Base-by-base conservation (phyloP, 2,888 invertebrate genomes). In the Neria commutata region DNA sequence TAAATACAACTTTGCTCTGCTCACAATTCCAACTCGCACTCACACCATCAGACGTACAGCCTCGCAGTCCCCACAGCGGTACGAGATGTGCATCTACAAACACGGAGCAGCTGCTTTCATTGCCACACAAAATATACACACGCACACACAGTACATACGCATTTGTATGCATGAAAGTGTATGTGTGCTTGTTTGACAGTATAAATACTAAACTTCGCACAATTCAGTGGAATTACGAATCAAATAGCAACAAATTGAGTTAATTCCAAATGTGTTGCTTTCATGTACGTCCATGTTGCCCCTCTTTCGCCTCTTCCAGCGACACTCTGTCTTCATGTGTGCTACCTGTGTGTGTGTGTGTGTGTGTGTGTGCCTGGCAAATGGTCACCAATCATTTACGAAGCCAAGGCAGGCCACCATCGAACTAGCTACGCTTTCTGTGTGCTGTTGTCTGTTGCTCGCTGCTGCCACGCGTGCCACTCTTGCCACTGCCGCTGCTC, bases 181-280 rank as follows among this genome's bases (percentile, higher is more conserved):
- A n/a, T n/a, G n/a, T n/a, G n/a, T n/a, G n/a, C n/a, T n/a, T n/a
- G n/a, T n/a, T n/a, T n/a, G n/a, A n/a, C n/a, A 37, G n/a, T 37
- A 37, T n/a, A 37, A 37, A 37, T 11, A 29, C 29, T 29, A 37
- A 37, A 37, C n/a, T 37, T n/a, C 37, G 29, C 37, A 52, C 24
- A 52, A 52, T 52, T 52, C 16, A 4, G 10, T n/a, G 16, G 52
- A 26, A 42, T 14, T 37, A 25, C 52, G 52, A 42, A 54, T 45
- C 29, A 46, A 46, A 26, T 11, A 16, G 42, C 29, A 54, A 45
- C 21, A 54, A 54, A 23, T 46, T 54, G 26, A 53, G 33, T 26
- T 45, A 29, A 54, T 29, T 25, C 45, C 53, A 54, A 26, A 46
- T 4, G 34, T 34, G 11, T 23, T 50, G 23, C 14, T 21, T n/a